phyloP scores from a whole-genome alignment of 2,888 invertebrate species.

The Oscheius sp. region DNA sequence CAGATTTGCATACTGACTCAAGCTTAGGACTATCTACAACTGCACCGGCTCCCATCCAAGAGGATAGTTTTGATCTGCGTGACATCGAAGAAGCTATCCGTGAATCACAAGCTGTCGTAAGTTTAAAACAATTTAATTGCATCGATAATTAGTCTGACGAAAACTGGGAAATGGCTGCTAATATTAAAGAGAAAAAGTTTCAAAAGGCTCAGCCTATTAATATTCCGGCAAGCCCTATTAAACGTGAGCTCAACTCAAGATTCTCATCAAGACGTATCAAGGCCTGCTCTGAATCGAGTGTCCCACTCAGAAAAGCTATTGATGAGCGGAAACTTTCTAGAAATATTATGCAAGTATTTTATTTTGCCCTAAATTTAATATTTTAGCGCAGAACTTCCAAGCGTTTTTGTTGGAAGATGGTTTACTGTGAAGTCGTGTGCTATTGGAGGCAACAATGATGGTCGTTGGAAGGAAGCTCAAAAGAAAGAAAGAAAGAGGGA shows the following conservation, averaged over 20 bases:
- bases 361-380: not conserved
- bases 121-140: not conserved
- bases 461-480: not conserved
- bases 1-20: not conserved
- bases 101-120: not conserved
- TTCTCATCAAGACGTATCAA: not conserved
- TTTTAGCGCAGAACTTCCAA: not conserved
- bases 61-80: not conserved
- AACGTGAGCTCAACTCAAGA: no score
- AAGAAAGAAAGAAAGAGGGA: not conserved
- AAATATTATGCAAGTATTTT: not conserved
- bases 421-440: not conserved
- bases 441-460: not conserved
- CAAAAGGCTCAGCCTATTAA: not conserved
- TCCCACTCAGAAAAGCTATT: not conserved
- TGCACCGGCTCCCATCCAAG: not conserved
- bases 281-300: not conserved
- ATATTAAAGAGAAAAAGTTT: not conserved
- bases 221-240: no score
- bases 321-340: not conserved
- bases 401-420: not conserved
- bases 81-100: not conserved
- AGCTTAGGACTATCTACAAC: not conserved
- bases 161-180: not conserved
- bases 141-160: not conserved